phyloP scores from a whole-genome alignment of 2,113 vertebrate species.

The Malurus elegans region DNA sequence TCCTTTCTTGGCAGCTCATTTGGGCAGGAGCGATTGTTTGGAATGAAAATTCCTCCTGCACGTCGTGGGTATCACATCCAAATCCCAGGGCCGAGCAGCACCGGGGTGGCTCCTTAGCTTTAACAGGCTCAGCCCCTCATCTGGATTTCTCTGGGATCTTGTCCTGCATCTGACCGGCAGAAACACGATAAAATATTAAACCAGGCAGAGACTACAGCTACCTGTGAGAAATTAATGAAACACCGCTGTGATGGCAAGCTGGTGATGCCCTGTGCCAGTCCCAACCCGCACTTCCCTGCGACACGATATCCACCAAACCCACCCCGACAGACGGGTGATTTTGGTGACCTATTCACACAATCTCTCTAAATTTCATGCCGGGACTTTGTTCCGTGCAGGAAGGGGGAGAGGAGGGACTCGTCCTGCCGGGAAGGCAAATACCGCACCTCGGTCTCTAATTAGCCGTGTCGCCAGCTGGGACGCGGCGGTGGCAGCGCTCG shows the following conservation, averaged over 20 bases:
- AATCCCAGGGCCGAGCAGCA: rapidly evolving
- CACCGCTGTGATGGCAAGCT: rapidly evolving
- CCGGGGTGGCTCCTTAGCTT: rapidly evolving
- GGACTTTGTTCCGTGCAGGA: rapidly evolving
- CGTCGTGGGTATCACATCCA: not conserved
- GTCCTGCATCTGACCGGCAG: not conserved
- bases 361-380: not conserved
- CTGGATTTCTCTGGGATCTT: not conserved
- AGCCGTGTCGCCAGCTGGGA: not conserved
- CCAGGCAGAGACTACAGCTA: not conserved
- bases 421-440: not conserved
- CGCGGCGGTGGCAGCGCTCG: not conserved
- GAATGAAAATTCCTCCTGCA: not conserved
- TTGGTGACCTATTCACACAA: rapidly evolving
- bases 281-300: rapidly evolving
- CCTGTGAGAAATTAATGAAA: not conserved
- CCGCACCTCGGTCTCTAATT: not conserved
- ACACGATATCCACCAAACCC: not conserved
- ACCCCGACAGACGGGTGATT: rapidly evolving
- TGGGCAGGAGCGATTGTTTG: not conserved
- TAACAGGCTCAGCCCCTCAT: rapidly evolving
- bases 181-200: not conserved
- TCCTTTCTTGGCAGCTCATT: not conserved
- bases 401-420: not conserved
- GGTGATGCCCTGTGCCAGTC: not conserved